phyloP scores from a whole-genome alignment of 2,797 vertebrate species.

The Paedocypris micromegethes region DNA sequence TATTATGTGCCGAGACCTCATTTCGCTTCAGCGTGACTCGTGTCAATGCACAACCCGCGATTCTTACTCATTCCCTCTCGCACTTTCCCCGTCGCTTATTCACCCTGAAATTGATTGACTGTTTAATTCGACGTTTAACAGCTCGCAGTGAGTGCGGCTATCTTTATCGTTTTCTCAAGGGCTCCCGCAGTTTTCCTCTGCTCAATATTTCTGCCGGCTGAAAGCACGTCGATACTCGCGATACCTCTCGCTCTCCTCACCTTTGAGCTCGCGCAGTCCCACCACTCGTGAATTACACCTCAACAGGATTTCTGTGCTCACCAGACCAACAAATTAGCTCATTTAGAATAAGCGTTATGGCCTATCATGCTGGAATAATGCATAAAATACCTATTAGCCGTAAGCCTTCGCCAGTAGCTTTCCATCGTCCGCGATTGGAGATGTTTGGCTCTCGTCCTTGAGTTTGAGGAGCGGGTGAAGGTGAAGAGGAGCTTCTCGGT shows the following conservation, averaged over 20 bases:
- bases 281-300: slow-evolving; percentile 30
- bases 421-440: background rate
- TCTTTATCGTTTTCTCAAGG: slow-evolving; percentile 38
- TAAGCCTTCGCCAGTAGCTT: background rate
- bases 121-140: slow-evolving; percentile 43
- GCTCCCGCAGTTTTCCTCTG: slow-evolving; percentile 22
- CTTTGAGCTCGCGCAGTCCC: slow-evolving; percentile 7
- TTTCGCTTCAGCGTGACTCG: slow-evolving; percentile 28
- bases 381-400: slow-evolving; percentile 12
- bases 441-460: background rate
- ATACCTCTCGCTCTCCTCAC: slow-evolving; percentile 25
- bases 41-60: slow-evolving; percentile 14
- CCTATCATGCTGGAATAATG: slow-evolving; percentile 36
- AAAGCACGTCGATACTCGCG: slow-evolving; percentile 39
- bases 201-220: slow-evolving; percentile 32
- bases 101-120: slow-evolving; percentile 39
- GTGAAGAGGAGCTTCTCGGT: slow-evolving; percentile 12
- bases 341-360: slow-evolving; percentile 39
- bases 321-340: slow-evolving; percentile 46
- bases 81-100: slow-evolving; percentile 15
- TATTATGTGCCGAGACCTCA: slow-evolving; percentile 33
- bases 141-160: slow-evolving; percentile 26
- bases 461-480: slow-evolving; percentile 1
- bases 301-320: slow-evolving; percentile 37
- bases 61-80: slow-evolving; percentile 21